Evolutionary conservation across 2,113 vertebrate species (phyloP).

Genomic region (Nerophis lumbriciformis): DNA sequence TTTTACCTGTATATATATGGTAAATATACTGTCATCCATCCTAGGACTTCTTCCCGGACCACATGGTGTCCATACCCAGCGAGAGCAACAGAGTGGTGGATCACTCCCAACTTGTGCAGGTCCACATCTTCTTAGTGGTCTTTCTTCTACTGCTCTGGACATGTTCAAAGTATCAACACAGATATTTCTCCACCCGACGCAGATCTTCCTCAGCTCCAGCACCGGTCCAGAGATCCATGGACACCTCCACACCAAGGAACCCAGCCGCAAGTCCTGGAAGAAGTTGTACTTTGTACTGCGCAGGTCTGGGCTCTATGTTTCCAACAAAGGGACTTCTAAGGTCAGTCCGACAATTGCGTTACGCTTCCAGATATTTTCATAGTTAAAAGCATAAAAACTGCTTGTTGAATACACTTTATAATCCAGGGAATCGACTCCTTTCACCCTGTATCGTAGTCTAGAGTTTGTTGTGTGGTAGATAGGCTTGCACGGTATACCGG

Average conservation of each 20-base stretch:
- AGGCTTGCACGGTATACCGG: no score
- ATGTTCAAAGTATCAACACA: background rate
- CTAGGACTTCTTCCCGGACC: slow-evolving; percentile 94
- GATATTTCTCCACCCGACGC: slow-evolving; percentile 29
- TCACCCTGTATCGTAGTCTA: no score
- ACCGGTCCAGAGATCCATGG: slow-evolving; percentile 93
- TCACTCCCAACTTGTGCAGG: slow-evolving; percentile 87
- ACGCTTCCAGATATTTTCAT: no score
- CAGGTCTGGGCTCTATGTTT: slow-evolving; percentile 96
- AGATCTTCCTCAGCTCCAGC: slow-evolving; percentile 93
- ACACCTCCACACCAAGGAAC: slow-evolving; percentile 89
- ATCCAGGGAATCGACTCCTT: no score
- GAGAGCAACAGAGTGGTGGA: slow-evolving; percentile 80
- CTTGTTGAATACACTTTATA: no score
- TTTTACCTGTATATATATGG: no score
- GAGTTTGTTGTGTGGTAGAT: no score
- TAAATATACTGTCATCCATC: no score
- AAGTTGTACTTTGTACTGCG: slow-evolving; percentile 91
- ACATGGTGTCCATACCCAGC: slow-evolving; percentile 88
- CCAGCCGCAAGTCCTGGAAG: slow-evolving; percentile 92
- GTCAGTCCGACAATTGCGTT: slow-evolving; percentile 58
- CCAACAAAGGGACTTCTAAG: slow-evolving; percentile 95
- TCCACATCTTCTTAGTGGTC: slow-evolving; percentile 26
- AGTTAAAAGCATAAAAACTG: no score
- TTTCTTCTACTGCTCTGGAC: background rate